phyloP scores from a whole-genome alignment of 2,113 vertebrate genomes.

The Coryphaenoides rupestris region DNA sequence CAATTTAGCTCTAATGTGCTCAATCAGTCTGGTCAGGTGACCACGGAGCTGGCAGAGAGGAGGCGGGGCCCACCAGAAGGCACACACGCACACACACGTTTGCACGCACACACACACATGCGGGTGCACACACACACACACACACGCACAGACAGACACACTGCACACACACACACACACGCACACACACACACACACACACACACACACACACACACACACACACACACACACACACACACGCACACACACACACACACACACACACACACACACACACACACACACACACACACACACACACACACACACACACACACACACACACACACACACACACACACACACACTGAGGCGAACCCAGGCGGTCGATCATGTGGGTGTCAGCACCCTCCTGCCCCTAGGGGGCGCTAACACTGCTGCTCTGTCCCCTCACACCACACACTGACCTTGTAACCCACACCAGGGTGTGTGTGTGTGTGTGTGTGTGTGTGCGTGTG shows the following conservation, averaged over 20 bases:
- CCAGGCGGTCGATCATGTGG: conserved; percentile 65
- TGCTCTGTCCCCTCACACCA: conserved; percentile 69
- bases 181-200: background rate
- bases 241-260: conserved; percentile 8
- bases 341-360: conserved; percentile 8
- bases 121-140: conserved; percentile 41
- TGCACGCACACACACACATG: conserved; percentile 48
- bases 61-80: conserved; percentile 35
- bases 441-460: conserved; percentile 36
- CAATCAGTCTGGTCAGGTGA: no score
- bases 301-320: conserved; percentile 1
- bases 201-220: conserved; percentile 12
- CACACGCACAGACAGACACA: no score
- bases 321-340: conserved; percentile 17
- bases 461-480: background rate
- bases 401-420: conserved; percentile 73
- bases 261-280: conserved; percentile 1
- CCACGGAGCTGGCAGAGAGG: no score
- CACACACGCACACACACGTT: conserved; percentile 58
- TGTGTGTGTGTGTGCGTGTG: conserved; percentile 3
- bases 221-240: conserved; percentile 6
- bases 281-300: background rate
- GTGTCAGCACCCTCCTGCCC: conserved; percentile 69
- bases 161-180: background rate
- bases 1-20: no score